These are phyloP conservation scores for Chironex yamaguchii DNA, from an alignment of 30 jellyfish, hydroid and myxozoan species.

Conservation along the genomic window DNA sequence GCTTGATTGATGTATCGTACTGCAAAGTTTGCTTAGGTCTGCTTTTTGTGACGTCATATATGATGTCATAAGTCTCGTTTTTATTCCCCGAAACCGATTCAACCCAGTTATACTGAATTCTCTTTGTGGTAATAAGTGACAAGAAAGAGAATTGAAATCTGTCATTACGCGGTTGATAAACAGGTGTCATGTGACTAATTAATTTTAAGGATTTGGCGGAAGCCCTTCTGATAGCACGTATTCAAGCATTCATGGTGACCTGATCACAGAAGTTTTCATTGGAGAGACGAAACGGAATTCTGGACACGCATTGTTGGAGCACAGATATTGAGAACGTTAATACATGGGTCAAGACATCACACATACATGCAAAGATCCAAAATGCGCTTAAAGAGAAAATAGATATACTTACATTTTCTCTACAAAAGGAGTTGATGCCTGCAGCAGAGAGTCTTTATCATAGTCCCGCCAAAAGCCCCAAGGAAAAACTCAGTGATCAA, in stretches of 20 bases:
- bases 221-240: conserved; percentile 23
- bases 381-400: conserved; percentile 28
- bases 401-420: conserved; percentile 21
- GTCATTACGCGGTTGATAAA: no score
- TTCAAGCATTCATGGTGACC: conserved; percentile 55
- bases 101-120: no score
- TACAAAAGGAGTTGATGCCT: conserved; percentile 49
- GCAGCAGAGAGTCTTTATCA: conserved; percentile 11
- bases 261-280: conserved; percentile 66
- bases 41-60: no score
- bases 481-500: conserved; percentile 21
- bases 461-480: conserved; percentile 9
- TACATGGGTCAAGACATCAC: conserved; percentile 58
- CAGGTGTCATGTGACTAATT: no score
- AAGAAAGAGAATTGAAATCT: no score
- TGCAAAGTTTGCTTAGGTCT: no score
- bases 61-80: no score
- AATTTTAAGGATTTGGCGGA: conserved; percentile 70
- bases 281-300: conserved; percentile 65
- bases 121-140: no score
- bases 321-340: not conserved
- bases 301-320: conserved; percentile 42
- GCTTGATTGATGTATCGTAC: no score
- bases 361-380: conserved; percentile 19
- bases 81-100: no score